Base-by-base conservation (phyloP, 1,140 invertebrate species). In the Leptonema lineaticorne region DNA sequence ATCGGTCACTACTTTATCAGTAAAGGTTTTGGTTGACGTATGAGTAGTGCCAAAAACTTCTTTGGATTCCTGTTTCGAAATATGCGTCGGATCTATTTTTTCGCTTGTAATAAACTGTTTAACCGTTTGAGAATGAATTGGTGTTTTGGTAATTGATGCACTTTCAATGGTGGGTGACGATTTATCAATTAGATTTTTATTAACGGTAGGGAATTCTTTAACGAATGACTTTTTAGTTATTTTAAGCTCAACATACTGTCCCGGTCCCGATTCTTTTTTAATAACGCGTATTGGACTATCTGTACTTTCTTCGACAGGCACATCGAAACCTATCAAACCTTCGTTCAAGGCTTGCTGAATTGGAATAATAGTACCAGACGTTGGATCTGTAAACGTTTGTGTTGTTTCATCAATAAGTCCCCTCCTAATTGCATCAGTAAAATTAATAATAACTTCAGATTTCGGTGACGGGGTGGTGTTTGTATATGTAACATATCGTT, bases 311-410 rank as follows among this genome's bases (percentile, higher is more conserved):
- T 74, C 79, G 69, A 79, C 79, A 69, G 86, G 83, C 56, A 84
- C 81, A 76, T 88, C 86, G 1, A 87, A 83, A n/a, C 85, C 83
- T 68, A 91, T 74, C 30, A 89, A 77, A 7, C 87, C 88, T 77
- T 90, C 85, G 70, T 87, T 85, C 45, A 96, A 85, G 0, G 94
- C 94, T 78, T 93, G 90, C 76, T 93, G 88, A 50, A 96, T 88
- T 1, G 89, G 86, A 73, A 95, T 87, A 6, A 88, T 83, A 74
- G 88, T 85, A 24, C 89, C 89, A 20, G 88, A 92, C 63, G 85
- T 85, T 4, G 90, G 90, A 79, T 96, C 90, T 41, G 84, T 89
- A 77, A 94, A 96, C 1, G 90, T 89, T 76, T 90, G 89, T 37
- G 83, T 87, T 41, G 81, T 82, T 76, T 92, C 89, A 78, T 96